Percentiles rank a stretch among this genome's conserved stretches.
These are phyloP conservation scores for Oceanodroma leucorhoa DNA, from an alignment of 2,797 vertebrate genomes.

Conservation along the genomic window DNA sequence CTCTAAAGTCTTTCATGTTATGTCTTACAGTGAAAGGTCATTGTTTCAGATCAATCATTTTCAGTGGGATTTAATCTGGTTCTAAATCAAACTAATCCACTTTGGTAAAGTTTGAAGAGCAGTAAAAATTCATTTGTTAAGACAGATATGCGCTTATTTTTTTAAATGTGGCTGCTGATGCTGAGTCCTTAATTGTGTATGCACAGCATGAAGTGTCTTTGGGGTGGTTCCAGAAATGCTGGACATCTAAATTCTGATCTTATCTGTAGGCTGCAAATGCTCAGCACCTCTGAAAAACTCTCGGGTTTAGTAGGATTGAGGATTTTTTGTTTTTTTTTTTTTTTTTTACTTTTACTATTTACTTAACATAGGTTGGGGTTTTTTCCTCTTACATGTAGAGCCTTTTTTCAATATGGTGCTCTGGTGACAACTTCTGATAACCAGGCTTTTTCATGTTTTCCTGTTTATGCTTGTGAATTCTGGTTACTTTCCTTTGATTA, in stretches of 20 bases:
- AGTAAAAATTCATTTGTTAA: neutral
- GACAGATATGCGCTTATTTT: neutral
- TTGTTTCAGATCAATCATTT: constrained; percentile 33
- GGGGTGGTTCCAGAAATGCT: neutral
- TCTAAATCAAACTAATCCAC: constrained; percentile 24
- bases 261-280: neutral
- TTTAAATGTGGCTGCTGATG: neutral
- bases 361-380: neutral
- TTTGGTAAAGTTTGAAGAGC: constrained; percentile 19
- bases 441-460: neutral
- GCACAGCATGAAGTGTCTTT: neutral
- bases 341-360: neutral
- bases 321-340: neutral
- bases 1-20: constrained; percentile 10
- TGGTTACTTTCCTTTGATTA: neutral
- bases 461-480: neutral
- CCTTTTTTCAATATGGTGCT: neutral
- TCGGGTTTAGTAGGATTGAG: neutral
- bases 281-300: neutral
- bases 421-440: neutral
- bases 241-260: neutral
- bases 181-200: neutral
- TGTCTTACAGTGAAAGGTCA: constrained; percentile 1
- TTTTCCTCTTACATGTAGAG: neutral
- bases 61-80: constrained; percentile 1